A percentile compares a stretch with the other conserved stretches of the same genome.
Conservation (phyloP, 2,797 vertebrate species). For the Anniella stebbinsi region DNA sequence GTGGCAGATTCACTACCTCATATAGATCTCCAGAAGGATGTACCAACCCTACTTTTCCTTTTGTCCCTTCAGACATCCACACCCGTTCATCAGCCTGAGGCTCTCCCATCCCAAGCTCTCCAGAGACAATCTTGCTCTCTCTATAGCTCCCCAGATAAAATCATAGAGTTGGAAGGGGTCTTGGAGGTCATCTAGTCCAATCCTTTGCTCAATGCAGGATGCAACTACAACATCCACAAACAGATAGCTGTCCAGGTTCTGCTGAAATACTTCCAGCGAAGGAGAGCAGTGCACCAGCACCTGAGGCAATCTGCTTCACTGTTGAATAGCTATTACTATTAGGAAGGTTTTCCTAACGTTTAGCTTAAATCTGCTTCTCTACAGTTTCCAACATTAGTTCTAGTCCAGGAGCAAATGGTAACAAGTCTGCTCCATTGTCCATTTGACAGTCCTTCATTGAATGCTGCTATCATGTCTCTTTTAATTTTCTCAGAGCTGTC, state of each 20-base stretch:
- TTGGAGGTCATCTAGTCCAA: neutral
- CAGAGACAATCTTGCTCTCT: neutral
- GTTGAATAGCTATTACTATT: no score
- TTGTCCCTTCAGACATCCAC: neutral
- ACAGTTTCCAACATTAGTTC: neutral
- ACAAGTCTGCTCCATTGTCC: neutral
- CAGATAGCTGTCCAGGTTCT: no score
- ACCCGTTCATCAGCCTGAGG: neutral
- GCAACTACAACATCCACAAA: neutral
- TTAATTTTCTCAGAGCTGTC: neutral
- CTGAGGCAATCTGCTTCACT: neutral
- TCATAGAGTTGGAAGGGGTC: neutral
- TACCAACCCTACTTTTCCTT: neutral
- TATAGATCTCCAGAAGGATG: neutral
- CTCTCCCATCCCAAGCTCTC: neutral
- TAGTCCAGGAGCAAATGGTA: neutral
- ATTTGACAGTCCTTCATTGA: neutral
- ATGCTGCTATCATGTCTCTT: neutral
- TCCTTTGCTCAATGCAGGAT: neutral
- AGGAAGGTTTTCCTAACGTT: neutral
- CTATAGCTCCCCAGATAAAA: no score
- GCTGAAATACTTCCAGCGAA: neutral
- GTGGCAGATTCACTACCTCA: neutral
- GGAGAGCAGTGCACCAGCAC: neutral
- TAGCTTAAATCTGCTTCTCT: neutral